These are phyloP conservation scores for Tympanoctomys barrerae DNA, from an alignment of 2,797 vertebrate genomes.

Conservation along the genomic window DNA sequence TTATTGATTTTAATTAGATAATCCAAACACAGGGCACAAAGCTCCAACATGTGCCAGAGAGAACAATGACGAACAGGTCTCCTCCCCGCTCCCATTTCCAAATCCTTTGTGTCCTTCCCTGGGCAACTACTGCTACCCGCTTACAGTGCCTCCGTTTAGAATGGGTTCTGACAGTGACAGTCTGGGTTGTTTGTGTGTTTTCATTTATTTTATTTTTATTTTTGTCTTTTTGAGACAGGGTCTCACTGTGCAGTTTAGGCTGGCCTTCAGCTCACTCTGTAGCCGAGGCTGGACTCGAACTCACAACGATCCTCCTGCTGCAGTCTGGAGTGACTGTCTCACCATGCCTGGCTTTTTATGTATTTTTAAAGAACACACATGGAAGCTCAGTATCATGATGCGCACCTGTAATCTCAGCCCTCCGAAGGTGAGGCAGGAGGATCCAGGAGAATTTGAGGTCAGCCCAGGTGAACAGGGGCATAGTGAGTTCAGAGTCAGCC, in stretches of 20 bases:
- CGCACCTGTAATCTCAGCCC: neutral
- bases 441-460: neutral
- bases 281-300: too few species aligned
- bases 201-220: too few species aligned
- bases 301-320: too few species aligned
- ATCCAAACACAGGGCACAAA: neutral
- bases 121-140: neutral
- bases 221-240: too few species aligned
- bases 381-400: neutral
- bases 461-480: too few species aligned
- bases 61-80: neutral
- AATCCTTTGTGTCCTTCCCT: neutral
- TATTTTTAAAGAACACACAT: neutral
- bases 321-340: too few species aligned
- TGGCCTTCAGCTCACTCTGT: too few species aligned
- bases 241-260: too few species aligned
- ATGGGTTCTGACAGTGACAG: conserved; percentile 11
- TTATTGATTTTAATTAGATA: conserved; percentile 25
- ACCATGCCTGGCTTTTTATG: neutral
- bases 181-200: neutral
- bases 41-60: neutral
- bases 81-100: neutral
- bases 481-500: neutral
- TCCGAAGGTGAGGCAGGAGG: neutral
- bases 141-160: neutral